Evolutionary conservation across 2,797 vertebrate species (phyloP).

Genomic region (Manis javanica): DNA sequence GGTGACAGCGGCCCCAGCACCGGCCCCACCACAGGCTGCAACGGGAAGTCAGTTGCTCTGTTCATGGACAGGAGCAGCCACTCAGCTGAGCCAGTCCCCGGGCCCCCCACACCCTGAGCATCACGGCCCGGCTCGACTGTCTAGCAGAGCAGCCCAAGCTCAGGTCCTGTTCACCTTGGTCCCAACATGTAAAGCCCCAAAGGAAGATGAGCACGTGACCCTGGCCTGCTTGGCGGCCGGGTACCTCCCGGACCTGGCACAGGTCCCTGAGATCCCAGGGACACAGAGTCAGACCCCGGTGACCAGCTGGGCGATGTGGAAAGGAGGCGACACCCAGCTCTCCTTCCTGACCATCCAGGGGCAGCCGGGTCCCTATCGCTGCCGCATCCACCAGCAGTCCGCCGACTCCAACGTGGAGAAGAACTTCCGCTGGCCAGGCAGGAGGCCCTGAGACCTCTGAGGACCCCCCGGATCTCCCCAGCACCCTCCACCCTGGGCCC

Average conservation of each 20-base stretch:
- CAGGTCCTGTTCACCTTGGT: accelerated
- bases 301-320: accelerated
- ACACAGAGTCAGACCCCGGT: accelerated
- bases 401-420: accelerated
- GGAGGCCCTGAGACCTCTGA: neutral
- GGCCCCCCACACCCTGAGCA: neutral
- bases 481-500: neutral
- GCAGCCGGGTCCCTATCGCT: accelerated
- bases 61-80: too few species aligned
- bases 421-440: neutral
- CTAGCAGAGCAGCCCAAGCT: accelerated
- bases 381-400: accelerated
- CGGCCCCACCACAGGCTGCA: neutral
- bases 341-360: accelerated
- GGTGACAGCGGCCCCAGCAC: too few species aligned
- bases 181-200: neutral
- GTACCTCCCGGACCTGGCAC: accelerated
- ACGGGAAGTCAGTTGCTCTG: neutral
- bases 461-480: neutral
- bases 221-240: neutral
- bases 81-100: neutral
- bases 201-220: accelerated
- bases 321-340: accelerated
- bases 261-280: accelerated
- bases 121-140: neutral